Evolutionary conservation across 2,888 invertebrate species (phyloP).

Genomic region (Spilarctia lutea): DNA sequence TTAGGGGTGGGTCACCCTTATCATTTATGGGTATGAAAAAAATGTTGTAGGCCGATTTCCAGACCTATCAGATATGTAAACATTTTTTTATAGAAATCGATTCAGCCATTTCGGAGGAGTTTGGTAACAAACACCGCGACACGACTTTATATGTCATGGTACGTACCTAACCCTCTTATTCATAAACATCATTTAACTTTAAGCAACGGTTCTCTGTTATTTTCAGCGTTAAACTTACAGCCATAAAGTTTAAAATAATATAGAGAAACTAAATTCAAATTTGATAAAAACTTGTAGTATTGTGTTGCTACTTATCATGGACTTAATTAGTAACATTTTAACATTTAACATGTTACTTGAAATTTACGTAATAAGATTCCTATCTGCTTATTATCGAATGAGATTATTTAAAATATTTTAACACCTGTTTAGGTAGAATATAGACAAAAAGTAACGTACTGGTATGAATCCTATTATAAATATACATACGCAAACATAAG

Average conservation of each 20-base stretch:
- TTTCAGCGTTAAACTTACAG: too few relatives aligned
- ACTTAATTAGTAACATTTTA: background rate
- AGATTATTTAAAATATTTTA: background rate
- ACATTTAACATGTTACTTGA: too few relatives aligned
- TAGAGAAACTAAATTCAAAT: background rate
- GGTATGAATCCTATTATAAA: too few relatives aligned
- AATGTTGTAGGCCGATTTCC: too few relatives aligned
- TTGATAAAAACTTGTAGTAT: background rate
- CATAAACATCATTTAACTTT: too few relatives aligned
- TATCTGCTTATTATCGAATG: background rate
- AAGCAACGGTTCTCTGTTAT: too few relatives aligned
- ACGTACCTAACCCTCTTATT: background rate
- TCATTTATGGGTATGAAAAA: too few relatives aligned
- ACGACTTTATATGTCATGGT: background rate
- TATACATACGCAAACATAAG: background rate
- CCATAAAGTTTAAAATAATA: too few relatives aligned
- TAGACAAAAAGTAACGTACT: background rate
- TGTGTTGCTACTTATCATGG: background rate
- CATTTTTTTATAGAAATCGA: too few relatives aligned
- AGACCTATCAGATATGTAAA: background rate
- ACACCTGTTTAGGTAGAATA: background rate
- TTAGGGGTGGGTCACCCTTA: too few relatives aligned
- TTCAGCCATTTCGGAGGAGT: too few relatives aligned
- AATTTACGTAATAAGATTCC: background rate
- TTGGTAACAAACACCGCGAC: too few relatives aligned